phyloP scores from a whole-genome alignment of 2,113 vertebrate species.

The Ptyas mucosa region DNA sequence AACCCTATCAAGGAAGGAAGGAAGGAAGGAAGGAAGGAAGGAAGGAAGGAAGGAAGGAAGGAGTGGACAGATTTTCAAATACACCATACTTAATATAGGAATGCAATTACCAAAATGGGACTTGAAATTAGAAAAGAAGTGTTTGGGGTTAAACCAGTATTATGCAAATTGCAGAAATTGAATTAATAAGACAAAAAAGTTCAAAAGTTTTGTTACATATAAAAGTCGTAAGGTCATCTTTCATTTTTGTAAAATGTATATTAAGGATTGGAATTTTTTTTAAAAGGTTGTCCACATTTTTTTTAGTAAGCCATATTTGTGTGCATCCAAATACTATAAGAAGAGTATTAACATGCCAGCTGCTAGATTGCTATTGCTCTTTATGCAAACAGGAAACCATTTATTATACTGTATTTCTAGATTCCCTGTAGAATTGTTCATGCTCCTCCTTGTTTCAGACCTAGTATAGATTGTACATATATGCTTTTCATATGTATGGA shows the following conservation, averaged over 20 bases:
- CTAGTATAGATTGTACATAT: background rate
- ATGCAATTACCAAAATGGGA: background rate
- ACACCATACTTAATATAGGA: background rate
- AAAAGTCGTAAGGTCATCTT: background rate
- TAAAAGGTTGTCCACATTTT: background rate
- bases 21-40: background rate
- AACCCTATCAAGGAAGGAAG: background rate
- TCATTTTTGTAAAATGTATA: background rate
- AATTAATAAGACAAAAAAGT: background rate
- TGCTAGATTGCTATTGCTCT: conserved; percentile 41
- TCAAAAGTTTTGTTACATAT: background rate
- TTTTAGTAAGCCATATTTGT: conserved; percentile 40
- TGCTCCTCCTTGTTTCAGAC: conserved; percentile 34
- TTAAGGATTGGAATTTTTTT: background rate
- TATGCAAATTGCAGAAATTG: background rate
- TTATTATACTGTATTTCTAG: conserved; percentile 38
- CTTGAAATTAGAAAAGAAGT: background rate
- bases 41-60: background rate
- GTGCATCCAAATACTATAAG: conserved; percentile 2
- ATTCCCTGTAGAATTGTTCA: conserved; percentile 25
- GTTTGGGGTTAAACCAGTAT: background rate
- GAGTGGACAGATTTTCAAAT: background rate
- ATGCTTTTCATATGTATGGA: background rate
- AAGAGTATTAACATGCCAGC: conserved; percentile 41
- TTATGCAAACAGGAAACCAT: conserved; percentile 39